Percentiles rank a stretch among this genome's conserved stretches.
These are phyloP conservation scores for Cephus sareptanus DNA, from an alignment of 2,888 invertebrate species.

Conservation along the genomic window DNA sequence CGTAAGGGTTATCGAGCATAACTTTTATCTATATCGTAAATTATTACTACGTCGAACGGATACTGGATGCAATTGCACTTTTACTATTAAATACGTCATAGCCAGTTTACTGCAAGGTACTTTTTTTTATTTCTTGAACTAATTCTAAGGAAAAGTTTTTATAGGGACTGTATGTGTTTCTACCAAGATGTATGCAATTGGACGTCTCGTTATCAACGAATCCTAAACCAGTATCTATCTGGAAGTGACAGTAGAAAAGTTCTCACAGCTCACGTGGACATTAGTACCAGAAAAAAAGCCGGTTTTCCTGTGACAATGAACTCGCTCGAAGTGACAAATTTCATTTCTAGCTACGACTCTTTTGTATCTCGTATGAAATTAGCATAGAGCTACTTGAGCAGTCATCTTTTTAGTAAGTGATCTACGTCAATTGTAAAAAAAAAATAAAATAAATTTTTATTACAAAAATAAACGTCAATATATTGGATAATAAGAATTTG, in stretches of 20 bases:
- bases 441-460: conserved; percentile 16
- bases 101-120: not conserved
- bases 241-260: conserved; percentile 8
- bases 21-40: not conserved
- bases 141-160: not conserved
- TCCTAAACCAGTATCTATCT: conserved; percentile 12
- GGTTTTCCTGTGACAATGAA: conserved; percentile 36
- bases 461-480: not conserved
- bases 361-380: conserved; percentile 31
- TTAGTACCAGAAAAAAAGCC: conserved; percentile 27
- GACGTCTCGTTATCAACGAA: conserved; percentile 10
- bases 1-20: not conserved
- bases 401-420: conserved; percentile 25
- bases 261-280: conserved; percentile 19
- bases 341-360: conserved; percentile 20
- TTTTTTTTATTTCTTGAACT: not conserved
- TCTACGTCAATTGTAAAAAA: conserved; percentile 29
- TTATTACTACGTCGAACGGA: not conserved
- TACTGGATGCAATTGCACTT: not conserved
- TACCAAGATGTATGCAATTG: not conserved
- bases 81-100: not conserved
- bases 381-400: conserved; percentile 42
- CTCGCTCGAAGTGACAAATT: conserved; percentile 47
- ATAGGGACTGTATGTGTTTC: not conserved
- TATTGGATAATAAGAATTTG: not conserved